phyloP scores from a whole-genome alignment of 2,888 invertebrate genomes.

The Eupelmus urozonus region DNA sequence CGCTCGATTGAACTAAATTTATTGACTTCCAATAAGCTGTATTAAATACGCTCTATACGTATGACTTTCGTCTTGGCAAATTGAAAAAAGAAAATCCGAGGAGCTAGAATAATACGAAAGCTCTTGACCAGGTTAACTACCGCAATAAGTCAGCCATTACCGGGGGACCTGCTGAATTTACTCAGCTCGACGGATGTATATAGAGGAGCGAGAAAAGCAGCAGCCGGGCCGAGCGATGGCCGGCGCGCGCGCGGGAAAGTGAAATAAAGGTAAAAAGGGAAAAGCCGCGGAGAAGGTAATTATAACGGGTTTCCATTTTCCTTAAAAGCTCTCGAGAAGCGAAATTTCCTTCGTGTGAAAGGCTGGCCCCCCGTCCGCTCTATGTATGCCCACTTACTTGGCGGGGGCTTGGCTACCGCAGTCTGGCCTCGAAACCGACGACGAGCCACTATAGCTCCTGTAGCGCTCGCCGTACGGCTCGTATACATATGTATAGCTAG shows the following conservation, averaged over 20 bases:
- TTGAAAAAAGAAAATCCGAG: too few relatives aligned
- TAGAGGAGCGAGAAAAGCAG: background rate
- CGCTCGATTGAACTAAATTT: too few relatives aligned
- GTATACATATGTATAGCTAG: background rate
- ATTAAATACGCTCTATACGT: too few relatives aligned
- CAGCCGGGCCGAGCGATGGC: too few relatives aligned
- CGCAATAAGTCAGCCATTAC: background rate
- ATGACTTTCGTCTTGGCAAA: too few relatives aligned
- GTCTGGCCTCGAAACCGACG: too few relatives aligned
- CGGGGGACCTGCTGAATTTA: background rate
- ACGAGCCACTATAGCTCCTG: background rate
- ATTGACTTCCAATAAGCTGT: too few relatives aligned
- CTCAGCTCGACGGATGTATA: too few relatives aligned
- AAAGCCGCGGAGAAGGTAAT: constrained; percentile 22
- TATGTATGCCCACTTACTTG: background rate
- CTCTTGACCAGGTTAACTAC: too few relatives aligned
- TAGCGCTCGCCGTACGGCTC: background rate
- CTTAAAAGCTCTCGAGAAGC: constrained; percentile 24
- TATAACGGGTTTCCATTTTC: constrained; percentile 48
- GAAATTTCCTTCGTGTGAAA: background rate
- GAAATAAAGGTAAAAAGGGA: constrained; percentile 33
- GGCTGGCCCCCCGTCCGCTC: background rate
- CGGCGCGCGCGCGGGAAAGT: background rate
- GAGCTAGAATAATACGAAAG: too few relatives aligned
- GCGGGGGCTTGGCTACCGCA: too few relatives aligned